These are phyloP conservation scores for Catalaphyllia jardinei DNA, from an alignment of 64 coral and sea anemone species.

Conservation along the genomic window DNA sequence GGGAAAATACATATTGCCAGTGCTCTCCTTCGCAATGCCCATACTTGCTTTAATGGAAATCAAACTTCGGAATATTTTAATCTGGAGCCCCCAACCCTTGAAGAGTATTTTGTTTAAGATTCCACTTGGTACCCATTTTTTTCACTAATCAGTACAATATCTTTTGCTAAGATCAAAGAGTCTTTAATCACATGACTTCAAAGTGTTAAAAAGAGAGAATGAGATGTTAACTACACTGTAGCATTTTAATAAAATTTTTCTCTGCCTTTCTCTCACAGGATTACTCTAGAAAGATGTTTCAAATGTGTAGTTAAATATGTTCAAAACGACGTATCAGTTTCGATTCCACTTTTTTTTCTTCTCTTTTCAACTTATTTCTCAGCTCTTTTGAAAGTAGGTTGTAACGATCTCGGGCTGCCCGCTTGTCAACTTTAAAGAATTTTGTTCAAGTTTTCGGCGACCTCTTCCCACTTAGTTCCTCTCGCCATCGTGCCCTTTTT, in stretches of 20 bases:
- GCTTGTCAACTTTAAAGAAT: too few relatives aligned
- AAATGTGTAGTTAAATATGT: too few relatives aligned
- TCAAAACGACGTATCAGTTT: too few relatives aligned
- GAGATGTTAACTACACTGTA: slow-evolving; percentile 8
- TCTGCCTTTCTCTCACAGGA: too few relatives aligned
- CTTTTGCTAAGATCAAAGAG: not conserved
- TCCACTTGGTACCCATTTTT: not conserved
- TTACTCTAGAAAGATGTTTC: too few relatives aligned
- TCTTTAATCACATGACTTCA: not conserved
- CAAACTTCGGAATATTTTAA: not conserved
- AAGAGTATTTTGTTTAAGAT: not conserved
- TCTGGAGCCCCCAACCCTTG: not conserved
- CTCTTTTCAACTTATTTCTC: too few relatives aligned
- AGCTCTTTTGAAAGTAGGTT: too few relatives aligned
- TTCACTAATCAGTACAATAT: not conserved
- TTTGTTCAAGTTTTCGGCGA: not conserved
- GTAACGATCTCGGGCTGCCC: too few relatives aligned
- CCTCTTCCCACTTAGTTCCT: slow-evolving; percentile 34
- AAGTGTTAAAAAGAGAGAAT: slow-evolving; percentile 3
- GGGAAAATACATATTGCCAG: not conserved
- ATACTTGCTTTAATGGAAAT: not conserved
- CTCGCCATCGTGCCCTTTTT: slow-evolving; percentile 39
- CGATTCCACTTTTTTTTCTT: too few relatives aligned
- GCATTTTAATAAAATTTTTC: slow-evolving; percentile 7
- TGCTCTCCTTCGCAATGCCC: not conserved